Base-by-base conservation (phyloP, 2,888 invertebrate species). In the Cepaea hortensis region DNA sequence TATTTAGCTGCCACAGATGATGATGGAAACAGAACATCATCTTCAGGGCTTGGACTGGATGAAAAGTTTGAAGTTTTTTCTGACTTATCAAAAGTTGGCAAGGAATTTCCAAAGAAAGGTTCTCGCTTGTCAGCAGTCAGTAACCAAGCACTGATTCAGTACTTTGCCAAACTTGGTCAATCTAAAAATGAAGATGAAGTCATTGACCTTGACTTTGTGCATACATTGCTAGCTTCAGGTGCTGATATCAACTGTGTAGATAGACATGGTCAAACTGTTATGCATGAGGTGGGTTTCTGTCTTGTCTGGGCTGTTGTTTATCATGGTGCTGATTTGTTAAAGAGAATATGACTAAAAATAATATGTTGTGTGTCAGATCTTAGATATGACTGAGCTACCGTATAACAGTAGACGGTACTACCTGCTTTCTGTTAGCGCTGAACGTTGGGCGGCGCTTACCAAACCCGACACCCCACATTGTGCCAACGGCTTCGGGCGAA, bases 201-300 rank as follows among this genome's bases (percentile, higher is more conserved):
- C n/a, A 89, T 94, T 23, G 92, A 93, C 86, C 89, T 94, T 50
- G 92, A 94, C 62, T 93, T 91, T 89, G 91, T 94, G 7, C 91
- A 93, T 55, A 89, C 88, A 0, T 82, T 93, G 65, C 72, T 94
- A 6, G 87, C 88, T 9, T 90, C 89, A 86, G 94, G 94, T 7
- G 94, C 94, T 15, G 87, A 91, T 85, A 91, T 94, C 20, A 92
- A 93, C 88, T 92, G 93, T 88, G 90, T 91, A 20, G 94, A 94
- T 87, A 92, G 90, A 85, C 91, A 92, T 89, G 94, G 94, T 0
- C 94, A 94, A 88, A 93, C 93, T n/a, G 87, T 94, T 18, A 88
- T 94, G 50, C 94, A 94, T 90, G 94, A 94, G 92, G 94, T 94
- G 83, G 85, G 15, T 79, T 23, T 7, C 23, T n/a, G 35, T 75